Evolutionary conservation across 2,888 invertebrate genomes (phyloP).

Genomic region (Brachyptera risi): DNA sequence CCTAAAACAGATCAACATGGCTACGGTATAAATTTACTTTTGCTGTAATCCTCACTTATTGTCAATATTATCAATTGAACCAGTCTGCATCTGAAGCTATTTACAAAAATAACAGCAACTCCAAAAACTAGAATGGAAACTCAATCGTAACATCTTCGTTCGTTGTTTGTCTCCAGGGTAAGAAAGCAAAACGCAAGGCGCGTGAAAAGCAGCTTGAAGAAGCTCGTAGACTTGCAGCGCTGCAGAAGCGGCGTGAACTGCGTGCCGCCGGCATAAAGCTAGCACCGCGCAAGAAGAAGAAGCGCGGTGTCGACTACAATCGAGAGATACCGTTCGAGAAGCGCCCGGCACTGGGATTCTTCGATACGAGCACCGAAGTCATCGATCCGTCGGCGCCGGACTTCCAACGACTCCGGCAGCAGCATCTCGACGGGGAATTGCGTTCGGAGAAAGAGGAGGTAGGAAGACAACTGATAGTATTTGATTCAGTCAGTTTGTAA

Average conservation of each 20-base stretch:
- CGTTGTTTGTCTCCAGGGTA: too few relatives aligned
- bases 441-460: constrained; percentile 89
- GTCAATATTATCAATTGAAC: too few relatives aligned
- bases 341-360: constrained; percentile 86
- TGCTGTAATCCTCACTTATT: too few relatives aligned
- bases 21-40: too few relatives aligned
- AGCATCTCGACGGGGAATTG: constrained; percentile 88
- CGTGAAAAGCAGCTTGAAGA: constrained; percentile 98
- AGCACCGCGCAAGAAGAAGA: constrained; percentile 44
- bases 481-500: too few relatives aligned
- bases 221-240: constrained; percentile 89
- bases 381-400: constrained; percentile 87
- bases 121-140: too few relatives aligned
- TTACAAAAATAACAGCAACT: too few relatives aligned
- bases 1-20: too few relatives aligned
- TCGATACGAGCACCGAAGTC: constrained; percentile 86
- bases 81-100: too few relatives aligned
- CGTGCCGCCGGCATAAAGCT: constrained; percentile 89
- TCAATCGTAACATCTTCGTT: too few relatives aligned
- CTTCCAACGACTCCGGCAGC: constrained; percentile 84
- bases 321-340: constrained; percentile 98
- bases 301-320: constrained; percentile 95
- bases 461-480: constrained; percentile 33
- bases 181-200: constrained; percentile 90
- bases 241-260: constrained; percentile 89